Conservation (phyloP, 2,797 vertebrate species). For the Tauraco hartlaubi region DNA sequence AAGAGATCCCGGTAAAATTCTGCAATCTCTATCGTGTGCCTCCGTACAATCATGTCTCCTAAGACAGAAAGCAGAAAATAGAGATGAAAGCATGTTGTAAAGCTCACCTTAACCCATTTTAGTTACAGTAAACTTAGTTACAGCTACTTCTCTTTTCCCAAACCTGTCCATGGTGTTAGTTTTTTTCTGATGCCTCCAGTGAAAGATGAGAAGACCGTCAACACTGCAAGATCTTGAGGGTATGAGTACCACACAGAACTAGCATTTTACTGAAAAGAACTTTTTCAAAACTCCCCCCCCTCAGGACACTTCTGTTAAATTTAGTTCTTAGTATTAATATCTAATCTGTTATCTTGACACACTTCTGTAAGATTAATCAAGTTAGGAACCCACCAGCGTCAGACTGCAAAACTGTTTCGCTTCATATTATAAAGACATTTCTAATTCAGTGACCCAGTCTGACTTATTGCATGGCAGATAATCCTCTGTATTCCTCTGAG, state of each 20-base stretch:
- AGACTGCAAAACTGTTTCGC: neutral
- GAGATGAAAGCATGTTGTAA: neutral
- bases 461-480: neutral
- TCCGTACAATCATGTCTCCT: constrained; percentile 91
- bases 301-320: neutral
- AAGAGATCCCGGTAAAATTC: constrained; percentile 91
- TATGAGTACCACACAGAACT: neutral
- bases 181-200: neutral
- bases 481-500: neutral
- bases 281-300: neutral
- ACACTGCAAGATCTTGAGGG: neutral
- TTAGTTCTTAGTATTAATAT: neutral
- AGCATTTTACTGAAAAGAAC: neutral
- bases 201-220: neutral
- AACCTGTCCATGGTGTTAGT: neutral
- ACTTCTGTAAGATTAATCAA: neutral
- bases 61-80: neutral
- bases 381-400: neutral
- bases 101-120: neutral
- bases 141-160: neutral
- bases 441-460: neutral
- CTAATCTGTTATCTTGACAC: neutral
- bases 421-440: neutral
- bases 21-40: constrained; percentile 87
- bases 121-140: neutral